Conservation (phyloP, 2,888 invertebrate genomes). For the Drosophila melanosoma region DNA sequence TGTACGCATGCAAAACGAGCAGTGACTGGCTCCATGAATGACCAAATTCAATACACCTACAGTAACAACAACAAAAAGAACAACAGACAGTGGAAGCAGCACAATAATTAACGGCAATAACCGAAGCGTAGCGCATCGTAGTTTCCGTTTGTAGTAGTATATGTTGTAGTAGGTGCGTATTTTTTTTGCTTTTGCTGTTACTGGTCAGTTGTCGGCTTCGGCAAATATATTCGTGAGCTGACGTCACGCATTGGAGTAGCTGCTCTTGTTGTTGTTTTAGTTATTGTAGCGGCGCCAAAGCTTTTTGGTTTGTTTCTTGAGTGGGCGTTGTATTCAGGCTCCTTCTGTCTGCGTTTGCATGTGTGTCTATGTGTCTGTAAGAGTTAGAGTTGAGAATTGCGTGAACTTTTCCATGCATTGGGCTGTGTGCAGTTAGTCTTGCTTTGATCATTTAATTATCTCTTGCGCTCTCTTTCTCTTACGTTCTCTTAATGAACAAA, state of each 20-base stretch:
- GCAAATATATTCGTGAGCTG: slow-evolving; percentile 61
- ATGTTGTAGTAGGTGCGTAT: slow-evolving; percentile 36
- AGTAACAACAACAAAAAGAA: slow-evolving; percentile 43
- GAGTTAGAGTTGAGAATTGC: slow-evolving; percentile 49
- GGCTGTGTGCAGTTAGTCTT: slow-evolving; percentile 16
- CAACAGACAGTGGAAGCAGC: slow-evolving; percentile 37
- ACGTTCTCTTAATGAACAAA: not conserved
- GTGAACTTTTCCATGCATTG: slow-evolving; percentile 48
- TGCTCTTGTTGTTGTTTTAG: slow-evolving; percentile 17
- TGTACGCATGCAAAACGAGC: slow-evolving; percentile 46
- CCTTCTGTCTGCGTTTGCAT: slow-evolving; percentile 23
- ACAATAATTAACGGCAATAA: slow-evolving; percentile 78
- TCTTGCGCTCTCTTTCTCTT: too few species aligned
- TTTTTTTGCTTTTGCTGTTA: slow-evolving; percentile 26
- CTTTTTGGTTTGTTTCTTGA: slow-evolving; percentile 50
- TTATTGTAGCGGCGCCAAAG: slow-evolving; percentile 31
- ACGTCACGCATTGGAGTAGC: slow-evolving; percentile 61
- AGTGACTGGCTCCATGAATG: slow-evolving; percentile 68
- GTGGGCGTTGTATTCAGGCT: slow-evolving; percentile 66
- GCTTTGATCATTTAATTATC: not conserved
- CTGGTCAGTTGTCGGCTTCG: slow-evolving; percentile 57
- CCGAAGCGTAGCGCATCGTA: slow-evolving; percentile 78
- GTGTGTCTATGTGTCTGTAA: slow-evolving; percentile 23
- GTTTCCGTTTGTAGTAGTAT: slow-evolving; percentile 66
- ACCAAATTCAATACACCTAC: slow-evolving; percentile 69